These are phyloP conservation scores for Dinothrombium tinctorium DNA, from an alignment of 1,140 invertebrate genomes.

Conservation along the genomic window DNA sequence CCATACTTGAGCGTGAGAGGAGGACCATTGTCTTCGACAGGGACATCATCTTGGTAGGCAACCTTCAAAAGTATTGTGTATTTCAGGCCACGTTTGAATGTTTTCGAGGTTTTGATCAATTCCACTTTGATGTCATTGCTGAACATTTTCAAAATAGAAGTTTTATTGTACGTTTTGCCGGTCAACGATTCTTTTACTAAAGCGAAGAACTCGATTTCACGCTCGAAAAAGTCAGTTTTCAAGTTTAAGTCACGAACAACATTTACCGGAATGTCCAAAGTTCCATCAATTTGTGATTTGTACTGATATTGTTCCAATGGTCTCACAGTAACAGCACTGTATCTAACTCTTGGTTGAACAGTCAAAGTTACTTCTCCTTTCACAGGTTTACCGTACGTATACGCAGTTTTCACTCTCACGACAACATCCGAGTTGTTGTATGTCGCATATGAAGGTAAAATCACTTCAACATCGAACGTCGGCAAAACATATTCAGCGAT, in stretches of 20 bases:
- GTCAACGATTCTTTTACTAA: slow-evolving; percentile 53
- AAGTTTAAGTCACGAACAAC: slow-evolving; percentile 16
- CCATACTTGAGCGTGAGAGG: slow-evolving; percentile 37
- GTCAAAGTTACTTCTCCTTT: slow-evolving; percentile 21
- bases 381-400: slow-evolving; percentile 57
- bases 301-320: slow-evolving; percentile 16
- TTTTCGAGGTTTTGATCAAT: slow-evolving; percentile 33
- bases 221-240: slow-evolving; percentile 18
- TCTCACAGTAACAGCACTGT: slow-evolving; percentile 14
- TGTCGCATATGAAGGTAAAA: slow-evolving; percentile 51
- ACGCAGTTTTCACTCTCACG: slow-evolving; percentile 49
- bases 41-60: slow-evolving; percentile 43
- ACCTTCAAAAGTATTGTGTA: slow-evolving; percentile 52
- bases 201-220: slow-evolving; percentile 48
- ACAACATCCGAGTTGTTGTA: slow-evolving; percentile 46
- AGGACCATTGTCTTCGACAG: slow-evolving; percentile 34
- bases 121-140: slow-evolving; percentile 58
- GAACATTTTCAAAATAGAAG: slow-evolving; percentile 43
- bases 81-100: slow-evolving; percentile 46
- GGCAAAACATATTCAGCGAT: slow-evolving; percentile 79
- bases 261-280: slow-evolving; percentile 15
- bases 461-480: slow-evolving; percentile 72
- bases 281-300: slow-evolving; percentile 16
- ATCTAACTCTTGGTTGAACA: slow-evolving; percentile 15
- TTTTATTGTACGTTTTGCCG: slow-evolving; percentile 50